Evolutionary conservation across 2,888 invertebrate species (phyloP).

Genomic region (Mythimna lalbum): DNA sequence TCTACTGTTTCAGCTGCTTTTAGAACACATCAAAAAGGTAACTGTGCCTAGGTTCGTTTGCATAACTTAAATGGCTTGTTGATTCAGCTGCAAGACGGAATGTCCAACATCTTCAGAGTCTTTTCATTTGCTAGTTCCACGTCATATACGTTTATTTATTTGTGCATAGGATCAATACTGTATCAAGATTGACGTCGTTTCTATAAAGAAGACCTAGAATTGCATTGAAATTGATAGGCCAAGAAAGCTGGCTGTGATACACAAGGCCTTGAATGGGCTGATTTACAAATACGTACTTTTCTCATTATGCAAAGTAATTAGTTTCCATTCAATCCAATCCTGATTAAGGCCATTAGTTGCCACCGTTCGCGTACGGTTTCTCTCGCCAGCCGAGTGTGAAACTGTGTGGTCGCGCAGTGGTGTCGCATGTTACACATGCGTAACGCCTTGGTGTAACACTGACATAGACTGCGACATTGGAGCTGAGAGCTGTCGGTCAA

Average conservation of each 20-base stretch:
- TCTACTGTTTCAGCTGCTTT: not conserved
- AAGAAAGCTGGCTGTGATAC: not conserved
- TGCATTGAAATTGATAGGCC: not conserved
- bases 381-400: slow-evolving; percentile 17
- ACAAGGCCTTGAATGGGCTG: not conserved
- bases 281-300: not conserved
- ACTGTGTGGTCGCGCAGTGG: slow-evolving; percentile 14
- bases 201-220: not conserved
- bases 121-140: not conserved
- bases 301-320: slow-evolving; percentile 6
- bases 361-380: slow-evolving; percentile 4
- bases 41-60: not conserved
- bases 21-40: slow-evolving; percentile 2
- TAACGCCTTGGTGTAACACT: slow-evolving; percentile 22
- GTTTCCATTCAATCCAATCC: not conserved
- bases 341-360: not conserved
- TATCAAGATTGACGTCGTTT: not conserved
- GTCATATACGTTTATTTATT: not conserved
- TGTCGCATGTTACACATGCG: slow-evolving; percentile 33
- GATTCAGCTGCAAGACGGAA: not conserved
- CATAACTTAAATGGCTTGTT: slow-evolving; percentile 6
- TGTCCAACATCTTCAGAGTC: not conserved
- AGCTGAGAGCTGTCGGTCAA: slow-evolving; percentile 16
- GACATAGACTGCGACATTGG: not conserved
- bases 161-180: not conserved